These are phyloP conservation scores for Chlorospingus semifuscus DNA, from an alignment of 2,797 vertebrate genomes.

Conservation along the genomic window DNA sequence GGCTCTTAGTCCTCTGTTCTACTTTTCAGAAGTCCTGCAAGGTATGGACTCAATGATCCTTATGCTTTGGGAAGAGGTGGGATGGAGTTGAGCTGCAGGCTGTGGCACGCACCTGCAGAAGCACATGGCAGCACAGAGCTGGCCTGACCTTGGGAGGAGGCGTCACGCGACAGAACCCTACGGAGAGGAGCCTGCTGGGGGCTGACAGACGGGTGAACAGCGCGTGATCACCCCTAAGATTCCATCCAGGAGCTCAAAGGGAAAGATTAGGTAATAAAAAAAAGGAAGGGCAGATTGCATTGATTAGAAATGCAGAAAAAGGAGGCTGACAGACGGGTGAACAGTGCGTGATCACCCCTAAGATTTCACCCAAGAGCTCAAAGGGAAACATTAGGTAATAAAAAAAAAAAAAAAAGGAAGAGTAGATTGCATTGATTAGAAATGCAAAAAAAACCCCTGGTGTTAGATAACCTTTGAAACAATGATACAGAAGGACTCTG, in stretches of 20 bases:
- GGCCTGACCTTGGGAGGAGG: neutral
- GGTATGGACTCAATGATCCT: neutral
- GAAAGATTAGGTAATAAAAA: neutral
- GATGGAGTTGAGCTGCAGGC: neutral
- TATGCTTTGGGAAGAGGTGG: too few relatives aligned
- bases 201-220: neutral
- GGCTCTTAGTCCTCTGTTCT: neutral
- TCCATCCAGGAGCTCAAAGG: neutral
- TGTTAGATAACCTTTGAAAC: neutral
- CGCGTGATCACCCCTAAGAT: accelerated
- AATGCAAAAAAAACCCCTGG: neutral
- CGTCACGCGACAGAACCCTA: accelerated
- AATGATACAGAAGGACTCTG: neutral
- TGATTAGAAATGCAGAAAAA: neutral
- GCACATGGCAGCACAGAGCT: neutral
- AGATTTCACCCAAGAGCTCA: neutral
- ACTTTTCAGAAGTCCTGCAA: neutral
- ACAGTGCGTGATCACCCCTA: neutral
- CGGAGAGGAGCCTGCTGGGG: neutral
- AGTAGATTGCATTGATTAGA: neutral
- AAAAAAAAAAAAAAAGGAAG: neutral
- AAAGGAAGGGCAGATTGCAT: neutral
- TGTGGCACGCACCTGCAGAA: neutral
- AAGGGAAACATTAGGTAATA: neutral
- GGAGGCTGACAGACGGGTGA: neutral